Evolutionary conservation across 2,113 vertebrate genomes (phyloP), one percentile per base, ranked within the genome.

Genomic region (Rutilus rutilus): DNA sequence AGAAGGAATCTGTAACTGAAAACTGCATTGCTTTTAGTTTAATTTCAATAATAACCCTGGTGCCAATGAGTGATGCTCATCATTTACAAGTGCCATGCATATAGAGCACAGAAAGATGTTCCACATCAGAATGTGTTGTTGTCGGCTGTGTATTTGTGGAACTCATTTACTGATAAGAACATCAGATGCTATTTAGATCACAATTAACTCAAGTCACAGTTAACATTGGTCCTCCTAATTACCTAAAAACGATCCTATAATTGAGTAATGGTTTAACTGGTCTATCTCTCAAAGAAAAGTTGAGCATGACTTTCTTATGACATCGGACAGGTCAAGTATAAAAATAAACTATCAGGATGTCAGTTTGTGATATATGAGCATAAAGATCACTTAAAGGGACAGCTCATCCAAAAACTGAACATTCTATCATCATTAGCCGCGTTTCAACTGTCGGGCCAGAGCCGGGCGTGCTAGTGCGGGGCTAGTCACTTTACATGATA

Each of bases 161-260:
- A 79, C 33, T 79, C 77, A 62, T 79, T 62, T 62, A 57, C 7
- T 62, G 77, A 79, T 79, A 62, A 79, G 57, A 42, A 62, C 33
- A 11, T 4, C 33, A 79, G 57, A 79, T 42, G 21, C 77, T 14
- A 45, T 79, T 79, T 60, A 42, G 77, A 79, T 79, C 57, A 45
- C 36, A 79, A 45, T 79, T 17, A 79, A 62, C 77, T 60, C 30
- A 11, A 78, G 77, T 78, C 76, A 57, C 25, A 33, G 30, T 78
- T 57, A 78, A 57, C 50, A 78, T 75, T 42, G 64, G 64, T 77
- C 84, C 45, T 50, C 84, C 50, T 50, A 78, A 86, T 74, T 50
- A 65, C 50, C 3, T 47, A 27, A 50, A 59, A 50, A 50, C n/a
- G 3, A 79, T 76, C 45, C 6, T 19, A 76, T 79, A 79, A 79